A percentile compares a stretch with the other conserved stretches of the same genome.
phyloP scores from a whole-genome alignment of 2,113 vertebrate species.

The Spea bombifrons region DNA sequence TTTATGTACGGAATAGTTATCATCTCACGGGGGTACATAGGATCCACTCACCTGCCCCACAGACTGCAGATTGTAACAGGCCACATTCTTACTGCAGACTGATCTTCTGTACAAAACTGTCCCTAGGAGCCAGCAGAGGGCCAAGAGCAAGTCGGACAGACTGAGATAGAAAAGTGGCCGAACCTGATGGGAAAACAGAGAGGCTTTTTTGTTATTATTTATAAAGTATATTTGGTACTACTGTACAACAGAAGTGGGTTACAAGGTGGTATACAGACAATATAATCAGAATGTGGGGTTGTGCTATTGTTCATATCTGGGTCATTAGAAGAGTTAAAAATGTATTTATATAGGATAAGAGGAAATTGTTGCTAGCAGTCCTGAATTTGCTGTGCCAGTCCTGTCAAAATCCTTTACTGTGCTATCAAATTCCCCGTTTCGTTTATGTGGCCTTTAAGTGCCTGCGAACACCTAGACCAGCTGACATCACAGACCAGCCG shows the following conservation, averaged over 20 bases:
- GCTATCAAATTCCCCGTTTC: too few species aligned
- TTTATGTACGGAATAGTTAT: too few species aligned
- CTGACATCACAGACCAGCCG: too few species aligned
- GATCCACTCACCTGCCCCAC: constrained; percentile 71
- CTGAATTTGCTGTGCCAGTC: too few species aligned
- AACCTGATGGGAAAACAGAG: constrained; percentile 60
- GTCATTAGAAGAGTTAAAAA: too few species aligned
- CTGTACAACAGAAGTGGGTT: neutral
- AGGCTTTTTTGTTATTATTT: neutral
- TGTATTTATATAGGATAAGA: too few species aligned
- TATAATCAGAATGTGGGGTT: neutral
- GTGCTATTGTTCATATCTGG: too few species aligned
- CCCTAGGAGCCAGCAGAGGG: constrained; percentile 77
- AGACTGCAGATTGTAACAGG: constrained; percentile 82
- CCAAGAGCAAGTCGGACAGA: constrained; percentile 76
- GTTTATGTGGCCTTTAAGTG: too few species aligned
- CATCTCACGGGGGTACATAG: neutral
- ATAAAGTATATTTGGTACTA: neutral
- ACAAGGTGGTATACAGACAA: neutral
- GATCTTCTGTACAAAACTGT: constrained; percentile 66
- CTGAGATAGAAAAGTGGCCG: constrained; percentile 80
- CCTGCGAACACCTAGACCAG: too few species aligned
- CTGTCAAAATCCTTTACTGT: too few species aligned
- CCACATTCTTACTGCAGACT: constrained; percentile 50
- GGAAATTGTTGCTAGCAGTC: too few species aligned